Base-by-base conservation (phyloP, 2,888 invertebrate genomes). In the Deroplatys truncata region DNA sequence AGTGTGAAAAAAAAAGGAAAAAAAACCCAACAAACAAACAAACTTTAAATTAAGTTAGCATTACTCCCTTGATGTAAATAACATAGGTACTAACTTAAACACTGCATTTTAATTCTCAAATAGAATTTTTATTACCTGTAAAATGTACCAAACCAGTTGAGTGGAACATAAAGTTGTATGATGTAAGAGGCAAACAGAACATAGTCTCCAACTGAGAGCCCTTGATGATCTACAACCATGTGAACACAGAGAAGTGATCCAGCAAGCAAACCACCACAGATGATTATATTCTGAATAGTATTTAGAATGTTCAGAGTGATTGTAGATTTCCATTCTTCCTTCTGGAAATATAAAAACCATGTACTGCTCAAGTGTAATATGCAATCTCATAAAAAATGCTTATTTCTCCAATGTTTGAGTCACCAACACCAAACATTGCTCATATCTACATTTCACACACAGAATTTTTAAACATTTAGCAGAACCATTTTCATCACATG, bases 71-170 rank as follows among this genome's bases (percentile, higher is more conserved):
- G 43, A 43, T 43, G 43, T 13, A 10, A 43, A 7, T 2, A 13
- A 43, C 13, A 10, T 43, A 13, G 13, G 13, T 43, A 2, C 13
- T 72, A 20, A 56, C 16, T 72, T 72, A 72, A 20, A 20, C 20
- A 25, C 56, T 72, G 5, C 56, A 72, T 72, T 72, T 72, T 3
- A 72, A 16, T 72, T 20, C 56, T 56, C 15, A 16, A 56, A 56
- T 56, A 7, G 15, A 56, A 56, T 56, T 20, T 72, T 20, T 72
- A 20, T 88, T 93, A 98, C 98, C 98, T 97, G 93, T 99, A 99
- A 92, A 98, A 99, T 4, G 99, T 99, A 49, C 99, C 99, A 93
- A 99, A 98, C 97, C 98, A 99, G 94, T 99, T 99, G 88, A 99
- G 94, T 0, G 99, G 99, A 90, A 98, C 97, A 93, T 99, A 99